Conservation (phyloP, 2,888 invertebrate genomes). For the Watsonalla cultraria region DNA sequence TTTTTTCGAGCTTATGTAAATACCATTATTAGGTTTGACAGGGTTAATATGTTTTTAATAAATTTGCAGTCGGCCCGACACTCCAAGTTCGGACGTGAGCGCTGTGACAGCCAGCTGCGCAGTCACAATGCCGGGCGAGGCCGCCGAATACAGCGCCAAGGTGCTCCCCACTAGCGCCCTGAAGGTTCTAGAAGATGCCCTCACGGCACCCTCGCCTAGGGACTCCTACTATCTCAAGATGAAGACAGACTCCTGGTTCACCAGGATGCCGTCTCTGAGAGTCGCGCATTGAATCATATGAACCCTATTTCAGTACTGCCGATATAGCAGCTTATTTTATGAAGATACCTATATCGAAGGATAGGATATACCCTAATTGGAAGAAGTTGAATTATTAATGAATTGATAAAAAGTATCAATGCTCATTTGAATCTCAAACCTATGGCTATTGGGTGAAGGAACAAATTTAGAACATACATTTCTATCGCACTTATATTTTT, state of each 20-base stretch:
- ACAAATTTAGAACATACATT: neutral
- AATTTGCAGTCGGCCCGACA: constrained; percentile 66
- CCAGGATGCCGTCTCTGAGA: constrained; percentile 71
- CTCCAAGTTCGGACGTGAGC: constrained; percentile 67
- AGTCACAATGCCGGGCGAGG: constrained; percentile 76
- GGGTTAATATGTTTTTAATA: constrained; percentile 2
- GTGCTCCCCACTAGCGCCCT: constrained; percentile 80
- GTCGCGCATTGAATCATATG: constrained; percentile 39
- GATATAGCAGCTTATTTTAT: neutral
- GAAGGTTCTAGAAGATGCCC: constrained; percentile 80
- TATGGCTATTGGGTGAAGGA: neutral
- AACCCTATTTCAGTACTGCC: neutral
- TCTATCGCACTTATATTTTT: constrained; percentile 1
- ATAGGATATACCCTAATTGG: neutral
- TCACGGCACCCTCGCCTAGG: constrained; percentile 76
- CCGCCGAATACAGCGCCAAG: constrained; percentile 81
- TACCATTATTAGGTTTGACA: neutral
- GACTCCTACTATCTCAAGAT: constrained; percentile 74
- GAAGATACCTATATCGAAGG: too few relatives aligned
- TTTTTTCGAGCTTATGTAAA: neutral
- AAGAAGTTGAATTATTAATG: neutral
- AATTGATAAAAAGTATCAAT: neutral
- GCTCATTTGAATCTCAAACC: neutral
- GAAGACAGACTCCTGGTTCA: constrained; percentile 74
- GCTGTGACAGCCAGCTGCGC: constrained; percentile 63